These are phyloP conservation scores for Dreissena polymorpha DNA, from an alignment of 1,140 invertebrate genomes.

Conservation along the genomic window DNA sequence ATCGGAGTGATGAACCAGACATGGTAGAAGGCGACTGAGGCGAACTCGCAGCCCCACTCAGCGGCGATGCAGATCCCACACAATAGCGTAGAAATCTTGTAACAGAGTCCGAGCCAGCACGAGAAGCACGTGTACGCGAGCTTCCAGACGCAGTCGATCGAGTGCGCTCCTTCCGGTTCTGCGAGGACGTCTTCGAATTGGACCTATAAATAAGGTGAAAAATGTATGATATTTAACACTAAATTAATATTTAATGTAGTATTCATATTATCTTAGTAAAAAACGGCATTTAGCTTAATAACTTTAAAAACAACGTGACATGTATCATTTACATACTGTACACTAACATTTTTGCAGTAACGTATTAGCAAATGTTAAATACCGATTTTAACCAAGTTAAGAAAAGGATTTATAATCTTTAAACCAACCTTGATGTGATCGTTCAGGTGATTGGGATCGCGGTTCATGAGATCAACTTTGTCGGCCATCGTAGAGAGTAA, in stretches of 20 bases:
- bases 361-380: not conserved
- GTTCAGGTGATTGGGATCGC: slow-evolving; percentile 27
- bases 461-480: slow-evolving; percentile 30
- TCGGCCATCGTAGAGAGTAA: not conserved
- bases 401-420: too few relatives aligned
- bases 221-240: not conserved
- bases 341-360: not conserved
- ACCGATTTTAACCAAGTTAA: not conserved
- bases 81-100: slow-evolving; percentile 85
- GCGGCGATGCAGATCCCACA: slow-evolving; percentile 86
- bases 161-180: slow-evolving; percentile 80
- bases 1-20: slow-evolving; percentile 78
- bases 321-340: not conserved
- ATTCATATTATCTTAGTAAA: too few relatives aligned
- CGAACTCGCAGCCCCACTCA: slow-evolving; percentile 86
- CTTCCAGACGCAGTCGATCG: slow-evolving; percentile 87
- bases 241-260: not conserved
- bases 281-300: too few relatives aligned
- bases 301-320: not conserved
- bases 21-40: slow-evolving; percentile 85
- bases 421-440: slow-evolving; percentile 19
- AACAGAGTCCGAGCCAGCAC: slow-evolving; percentile 85
- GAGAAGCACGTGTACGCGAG: slow-evolving; percentile 86
- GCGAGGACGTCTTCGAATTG: slow-evolving; percentile 57
- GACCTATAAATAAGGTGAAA: slow-evolving; percentile 58